A percentile compares a stretch with the other conserved stretches of the same genome.
Conservation (phyloP, 2,888 invertebrate species). For the Trilocha varians region DNA sequence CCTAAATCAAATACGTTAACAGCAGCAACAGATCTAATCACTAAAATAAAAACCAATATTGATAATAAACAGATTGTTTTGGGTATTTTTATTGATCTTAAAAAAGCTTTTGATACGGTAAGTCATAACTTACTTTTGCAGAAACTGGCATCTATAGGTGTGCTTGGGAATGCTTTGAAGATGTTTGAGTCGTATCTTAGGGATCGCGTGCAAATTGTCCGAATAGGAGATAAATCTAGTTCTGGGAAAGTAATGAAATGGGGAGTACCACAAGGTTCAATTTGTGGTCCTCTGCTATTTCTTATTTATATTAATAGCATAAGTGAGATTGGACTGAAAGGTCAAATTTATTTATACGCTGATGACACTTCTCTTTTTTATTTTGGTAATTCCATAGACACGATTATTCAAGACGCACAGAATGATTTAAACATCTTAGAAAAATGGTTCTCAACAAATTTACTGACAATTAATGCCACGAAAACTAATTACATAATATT, state of each 20-base stretch:
- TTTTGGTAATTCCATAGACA: not conserved
- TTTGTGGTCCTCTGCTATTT: conserved; percentile 4
- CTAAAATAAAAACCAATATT: too few relatives aligned
- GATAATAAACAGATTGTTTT: too few relatives aligned
- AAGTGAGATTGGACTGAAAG: conserved; percentile 2
- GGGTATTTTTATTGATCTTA: too few relatives aligned
- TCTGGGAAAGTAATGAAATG: not conserved
- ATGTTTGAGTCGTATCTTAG: conserved; percentile 1
- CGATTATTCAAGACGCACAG: too few relatives aligned
- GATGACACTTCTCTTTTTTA: conserved; percentile 7
- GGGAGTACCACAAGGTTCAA: too few relatives aligned
- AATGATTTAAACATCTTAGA: too few relatives aligned
- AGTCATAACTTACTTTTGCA: not conserved
- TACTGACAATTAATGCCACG: not conserved
- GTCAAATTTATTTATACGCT: conserved; percentile 3
- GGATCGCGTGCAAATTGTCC: conserved; percentile 2
- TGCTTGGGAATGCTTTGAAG: conserved; percentile 1
- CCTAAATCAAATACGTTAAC: too few relatives aligned
- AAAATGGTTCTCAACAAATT: too few relatives aligned
- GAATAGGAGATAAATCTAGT: conserved; percentile 1
- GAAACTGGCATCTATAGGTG: not conserved
- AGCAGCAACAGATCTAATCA: too few relatives aligned
- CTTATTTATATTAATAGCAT: conserved; percentile 5
- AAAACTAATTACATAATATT: conserved; percentile 1
- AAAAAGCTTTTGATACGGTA: too few relatives aligned